A percentile compares a stretch with the other conserved stretches of the same genome.
Evolutionary conservation across 1,140 invertebrate species (phyloP).

Genomic region (Pseudoatta argentina): DNA sequence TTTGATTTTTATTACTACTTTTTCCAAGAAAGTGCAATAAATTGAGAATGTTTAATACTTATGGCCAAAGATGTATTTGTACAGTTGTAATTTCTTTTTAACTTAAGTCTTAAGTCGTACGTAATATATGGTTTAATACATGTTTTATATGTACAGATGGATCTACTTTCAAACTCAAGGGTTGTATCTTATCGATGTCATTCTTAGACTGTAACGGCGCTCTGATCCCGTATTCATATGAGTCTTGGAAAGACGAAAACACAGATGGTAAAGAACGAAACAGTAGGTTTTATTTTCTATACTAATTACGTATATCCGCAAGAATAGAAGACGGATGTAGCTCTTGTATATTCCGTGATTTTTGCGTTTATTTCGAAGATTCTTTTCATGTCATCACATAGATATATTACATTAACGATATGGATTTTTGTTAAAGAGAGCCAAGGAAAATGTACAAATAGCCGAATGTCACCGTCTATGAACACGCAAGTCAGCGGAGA

Average conservation of each 20-base stretch:
- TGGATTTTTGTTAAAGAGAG: conserved; percentile 77
- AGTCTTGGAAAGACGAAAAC: conserved; percentile 95
- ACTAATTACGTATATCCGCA: neutral
- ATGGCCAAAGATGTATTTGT: too few species aligned
- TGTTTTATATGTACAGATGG: conserved; percentile 88
- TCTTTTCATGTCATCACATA: neutral
- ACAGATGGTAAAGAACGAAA: conserved; percentile 89
- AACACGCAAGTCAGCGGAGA: conserved; percentile 85
- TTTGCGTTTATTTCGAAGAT: neutral
- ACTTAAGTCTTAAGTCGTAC: neutral
- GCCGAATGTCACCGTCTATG: conserved; percentile 92
- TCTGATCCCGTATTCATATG: conserved; percentile 93
- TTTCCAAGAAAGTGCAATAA: too few species aligned
- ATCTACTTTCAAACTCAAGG: conserved; percentile 97
- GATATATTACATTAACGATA: conserved; percentile 36
- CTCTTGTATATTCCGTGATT: neutral
- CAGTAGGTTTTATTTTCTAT: conserved; percentile 83
- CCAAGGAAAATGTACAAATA: conserved; percentile 83
- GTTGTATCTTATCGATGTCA: conserved; percentile 96
- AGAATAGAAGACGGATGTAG: conserved; percentile 8
- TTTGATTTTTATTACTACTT: too few species aligned
- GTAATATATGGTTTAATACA: neutral
- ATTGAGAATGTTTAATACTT: too few species aligned
- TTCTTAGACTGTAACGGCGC: conserved; percentile 98
- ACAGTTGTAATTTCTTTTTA: neutral